Base-by-base conservation (phyloP, 2,888 invertebrate species). In the Polyommatus icarus region DNA sequence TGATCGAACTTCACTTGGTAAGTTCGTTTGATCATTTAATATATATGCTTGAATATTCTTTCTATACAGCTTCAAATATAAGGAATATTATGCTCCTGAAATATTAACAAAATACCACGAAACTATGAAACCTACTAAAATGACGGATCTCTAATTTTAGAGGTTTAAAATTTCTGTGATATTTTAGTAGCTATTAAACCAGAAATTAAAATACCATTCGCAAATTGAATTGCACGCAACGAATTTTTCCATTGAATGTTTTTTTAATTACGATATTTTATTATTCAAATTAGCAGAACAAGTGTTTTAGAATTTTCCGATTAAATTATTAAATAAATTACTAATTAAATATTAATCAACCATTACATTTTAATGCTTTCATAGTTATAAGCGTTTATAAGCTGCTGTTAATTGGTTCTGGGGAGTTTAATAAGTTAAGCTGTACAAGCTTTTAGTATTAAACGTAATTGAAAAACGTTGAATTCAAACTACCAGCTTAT, bases 401-500 rank as follows among this genome's bases (percentile, higher is more conserved):
- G 29, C 29, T 67, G 29, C 67, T 15, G 67, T 67, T 67, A 67
- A 67, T 32, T 67, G 29, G 32, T 67, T 67, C 29, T 67, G 67
- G 12, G 29, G 29, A 32, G 15, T 67, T 67, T 67, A 29, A 67
- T 67, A 32, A 67, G 67, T 67, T 29, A 18, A 67, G 67, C 67
- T 67, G 67, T 67, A 32, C 7, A 67, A 67, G 29, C 67, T 29
- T 15, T 15, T 67, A 67, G 61, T 61, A 20, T 20, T 20, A n/a
- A n/a, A 20, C 29, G 12, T 67, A 67, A 67, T 67, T 67, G 29
- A 67, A 67, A 67, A 67, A 67, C 29, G 67, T 67, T 67, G 67
- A 67, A 29, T 29, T 12, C 29, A 29, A 67, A 15, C 67, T 8
- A 24, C 15, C 67, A 5, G 15, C 67, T 29, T 67, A 67, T 67